Conservation (phyloP, 2,797 vertebrate species). For the Mustela erminea region DNA sequence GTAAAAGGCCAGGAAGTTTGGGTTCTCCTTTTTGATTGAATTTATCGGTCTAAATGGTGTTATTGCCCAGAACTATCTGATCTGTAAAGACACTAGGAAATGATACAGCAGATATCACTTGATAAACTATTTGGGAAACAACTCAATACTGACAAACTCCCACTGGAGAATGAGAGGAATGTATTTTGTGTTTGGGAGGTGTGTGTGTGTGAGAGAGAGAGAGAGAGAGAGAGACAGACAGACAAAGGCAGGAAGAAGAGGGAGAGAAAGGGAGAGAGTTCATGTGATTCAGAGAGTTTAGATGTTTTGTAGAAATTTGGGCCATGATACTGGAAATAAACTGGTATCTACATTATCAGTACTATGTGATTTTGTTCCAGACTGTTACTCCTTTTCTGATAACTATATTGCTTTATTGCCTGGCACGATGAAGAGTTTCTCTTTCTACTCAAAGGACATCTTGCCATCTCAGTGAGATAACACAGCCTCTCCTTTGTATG, state of each 20-base stretch:
- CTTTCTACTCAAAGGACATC: background rate
- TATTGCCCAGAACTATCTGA: background rate
- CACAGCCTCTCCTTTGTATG: background rate
- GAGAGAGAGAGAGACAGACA: too few relatives aligned
- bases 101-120: background rate
- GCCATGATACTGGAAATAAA: slow-evolving; percentile 4
- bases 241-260: background rate
- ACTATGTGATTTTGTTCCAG: background rate
- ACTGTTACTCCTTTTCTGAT: slow-evolving; percentile 21
- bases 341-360: background rate
- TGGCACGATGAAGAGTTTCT: background rate
- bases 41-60: slow-evolving; percentile 19
- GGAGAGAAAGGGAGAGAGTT: too few relatives aligned
- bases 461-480: background rate
- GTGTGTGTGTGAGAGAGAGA: background rate
- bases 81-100: background rate
- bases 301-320: slow-evolving; percentile 47
- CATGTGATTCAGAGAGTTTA: background rate
- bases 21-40: slow-evolving; percentile 23
- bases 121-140: background rate
- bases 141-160: slow-evolving; percentile 10
- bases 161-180: background rate
- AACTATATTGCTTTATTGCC: slow-evolving; percentile 4
- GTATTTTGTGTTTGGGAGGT: background rate
- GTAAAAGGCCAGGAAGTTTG: slow-evolving; percentile 34